Conservation (phyloP, 2,797 vertebrate genomes). For the Corythornis leucogaster region DNA sequence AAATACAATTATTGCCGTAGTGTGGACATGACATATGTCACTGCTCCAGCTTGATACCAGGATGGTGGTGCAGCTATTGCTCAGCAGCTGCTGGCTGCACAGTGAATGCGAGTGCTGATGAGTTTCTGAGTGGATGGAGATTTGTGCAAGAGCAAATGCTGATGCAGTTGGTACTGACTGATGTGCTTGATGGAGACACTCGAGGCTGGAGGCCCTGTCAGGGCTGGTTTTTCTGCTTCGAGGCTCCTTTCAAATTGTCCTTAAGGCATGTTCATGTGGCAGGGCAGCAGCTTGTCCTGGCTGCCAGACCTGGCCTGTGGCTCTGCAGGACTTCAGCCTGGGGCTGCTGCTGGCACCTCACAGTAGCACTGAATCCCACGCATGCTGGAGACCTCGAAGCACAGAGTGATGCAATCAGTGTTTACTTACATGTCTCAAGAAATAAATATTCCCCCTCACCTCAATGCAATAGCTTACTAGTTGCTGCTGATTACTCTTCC, state of each 20-base stretch:
- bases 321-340: not conserved
- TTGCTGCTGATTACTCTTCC: conserved; percentile 46
- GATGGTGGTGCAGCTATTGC: conserved; percentile 41
- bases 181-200: not conserved
- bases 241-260: not conserved
- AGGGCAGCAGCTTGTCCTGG: not conserved
- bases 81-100: conserved; percentile 18
- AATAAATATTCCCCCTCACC: not conserved
- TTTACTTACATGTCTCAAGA: not conserved
- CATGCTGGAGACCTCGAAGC: not conserved
- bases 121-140: not conserved
- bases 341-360: not conserved
- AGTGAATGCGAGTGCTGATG: conserved; percentile 11
- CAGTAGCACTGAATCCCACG: not conserved
- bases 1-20: not conserved
- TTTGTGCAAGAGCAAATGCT: not conserved
- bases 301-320: not conserved
- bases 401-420: not conserved
- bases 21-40: conserved; percentile 40
- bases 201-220: not conserved
- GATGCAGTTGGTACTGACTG: not conserved
- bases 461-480: not conserved
- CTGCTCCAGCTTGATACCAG: conserved; percentile 1
- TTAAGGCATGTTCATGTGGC: rapidly evolving
- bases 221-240: not conserved